These are phyloP conservation scores for Phodopus roborovskii DNA, from an alignment of 2,113 vertebrate genomes.

Conservation along the genomic window DNA sequence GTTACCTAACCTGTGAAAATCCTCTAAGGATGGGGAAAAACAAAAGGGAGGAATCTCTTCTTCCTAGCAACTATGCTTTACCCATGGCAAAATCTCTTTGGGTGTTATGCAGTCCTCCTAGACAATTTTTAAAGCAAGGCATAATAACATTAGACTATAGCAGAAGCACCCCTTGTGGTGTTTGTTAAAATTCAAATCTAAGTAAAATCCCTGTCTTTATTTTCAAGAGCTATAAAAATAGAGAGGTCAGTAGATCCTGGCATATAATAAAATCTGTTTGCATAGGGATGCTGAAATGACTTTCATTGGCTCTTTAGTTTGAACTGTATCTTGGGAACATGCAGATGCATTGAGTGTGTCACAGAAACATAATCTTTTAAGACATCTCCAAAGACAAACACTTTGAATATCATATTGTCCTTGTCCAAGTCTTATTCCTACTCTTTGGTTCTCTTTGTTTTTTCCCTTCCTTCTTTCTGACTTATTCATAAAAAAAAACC, in stretches of 20 bases:
- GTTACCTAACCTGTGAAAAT: not conserved
- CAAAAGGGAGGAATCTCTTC: not conserved
- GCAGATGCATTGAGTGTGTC: not conserved
- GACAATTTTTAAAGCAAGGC: slow-evolving; percentile 22
- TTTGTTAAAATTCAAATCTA: slow-evolving; percentile 65
- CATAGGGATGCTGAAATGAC: slow-evolving; percentile 25
- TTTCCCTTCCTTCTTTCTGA: not conserved
- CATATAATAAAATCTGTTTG: slow-evolving; percentile 53
- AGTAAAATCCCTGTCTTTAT: not conserved
- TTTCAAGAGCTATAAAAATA: slow-evolving; percentile 27
- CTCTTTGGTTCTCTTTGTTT: not conserved
- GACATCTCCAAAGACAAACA: not conserved
- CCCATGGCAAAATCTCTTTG: not conserved
- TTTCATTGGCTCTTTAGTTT: slow-evolving; percentile 32
- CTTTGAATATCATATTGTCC: not conserved
- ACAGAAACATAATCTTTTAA: not conserved
- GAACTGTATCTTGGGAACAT: not conserved
- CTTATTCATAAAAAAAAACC: not conserved
- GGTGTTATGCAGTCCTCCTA: not conserved
- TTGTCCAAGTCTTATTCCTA: not conserved
- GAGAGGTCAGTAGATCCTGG: not conserved
- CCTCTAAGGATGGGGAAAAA: not conserved
- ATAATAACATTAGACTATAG: not conserved
- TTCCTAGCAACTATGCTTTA: slow-evolving; percentile 12
- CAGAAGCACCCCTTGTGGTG: not conserved